phyloP scores from a whole-genome alignment of 92 coral and sea anemone genomes.

The Metridium senile region DNA sequence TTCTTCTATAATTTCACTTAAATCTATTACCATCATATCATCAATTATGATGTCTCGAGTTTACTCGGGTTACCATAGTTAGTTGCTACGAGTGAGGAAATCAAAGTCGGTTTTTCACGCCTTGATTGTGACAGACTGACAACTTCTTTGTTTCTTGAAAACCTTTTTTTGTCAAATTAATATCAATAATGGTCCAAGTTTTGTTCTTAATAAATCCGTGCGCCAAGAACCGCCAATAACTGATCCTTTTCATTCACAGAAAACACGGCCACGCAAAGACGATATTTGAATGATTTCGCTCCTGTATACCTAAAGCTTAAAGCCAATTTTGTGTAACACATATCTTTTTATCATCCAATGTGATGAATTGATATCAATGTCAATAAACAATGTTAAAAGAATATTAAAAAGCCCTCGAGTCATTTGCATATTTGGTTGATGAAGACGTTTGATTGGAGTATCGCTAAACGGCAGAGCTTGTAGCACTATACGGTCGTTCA shows the following conservation, averaged over 20 bases:
- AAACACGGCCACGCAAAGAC: not conserved
- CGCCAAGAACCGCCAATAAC: not conserved
- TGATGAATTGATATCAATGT: slow-evolving; percentile 3
- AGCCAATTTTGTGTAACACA: not conserved
- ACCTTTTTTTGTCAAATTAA: not conserved
- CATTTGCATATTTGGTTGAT: slow-evolving; percentile 18
- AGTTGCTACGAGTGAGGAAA: not conserved
- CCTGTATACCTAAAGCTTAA: not conserved
- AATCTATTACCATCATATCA: not conserved
- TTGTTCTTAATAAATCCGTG: not conserved
- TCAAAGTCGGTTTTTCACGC: not conserved
- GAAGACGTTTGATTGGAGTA: not conserved
- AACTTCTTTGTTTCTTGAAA: not conserved
- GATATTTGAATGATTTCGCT: not conserved
- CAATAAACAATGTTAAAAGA: slow-evolving; percentile 12
- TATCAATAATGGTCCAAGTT: not conserved
- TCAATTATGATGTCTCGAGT: not conserved
- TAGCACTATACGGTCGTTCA: not conserved
- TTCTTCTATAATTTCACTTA: not conserved
- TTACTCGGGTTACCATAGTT: not conserved
- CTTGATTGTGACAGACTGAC: not conserved
- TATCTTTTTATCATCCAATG: not conserved
- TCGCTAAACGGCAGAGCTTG: not conserved
- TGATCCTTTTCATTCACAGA: not conserved
- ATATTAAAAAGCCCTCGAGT: slow-evolving; percentile 25